phyloP scores from a whole-genome alignment of 2,888 invertebrate genomes.

The Volucella inanis region DNA sequence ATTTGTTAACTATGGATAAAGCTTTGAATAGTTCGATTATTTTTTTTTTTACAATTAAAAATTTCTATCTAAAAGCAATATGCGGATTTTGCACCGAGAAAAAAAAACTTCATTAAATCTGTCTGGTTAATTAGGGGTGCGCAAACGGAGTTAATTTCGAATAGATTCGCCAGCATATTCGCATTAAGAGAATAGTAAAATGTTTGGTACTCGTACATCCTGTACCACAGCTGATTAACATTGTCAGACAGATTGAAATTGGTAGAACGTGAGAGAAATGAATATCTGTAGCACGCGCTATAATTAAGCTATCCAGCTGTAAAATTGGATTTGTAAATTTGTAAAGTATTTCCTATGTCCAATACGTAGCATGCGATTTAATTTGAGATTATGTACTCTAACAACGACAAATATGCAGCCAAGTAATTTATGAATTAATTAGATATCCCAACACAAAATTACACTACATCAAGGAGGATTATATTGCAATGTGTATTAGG shows the following conservation, averaged over 20 bases:
- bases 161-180: conserved; percentile 49
- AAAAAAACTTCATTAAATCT: conserved; percentile 20
- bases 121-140: conserved; percentile 57
- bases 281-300: conserved; percentile 44
- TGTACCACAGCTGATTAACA: conserved; percentile 37
- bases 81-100: conserved; percentile 28
- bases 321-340: conserved; percentile 74
- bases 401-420: conserved; percentile 37
- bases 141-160: conserved; percentile 60
- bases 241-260: conserved; percentile 59
- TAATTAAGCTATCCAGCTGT: conserved; percentile 57
- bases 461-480: conserved; percentile 57
- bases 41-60: too few species aligned
- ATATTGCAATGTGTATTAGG: conserved; percentile 33
- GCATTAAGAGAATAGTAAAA: conserved; percentile 64
- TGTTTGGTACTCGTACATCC: conserved; percentile 33
- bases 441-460: conserved; percentile 60
- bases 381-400: conserved; percentile 65
- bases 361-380: conserved; percentile 55
- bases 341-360: conserved; percentile 60
- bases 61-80: conserved; percentile 5
- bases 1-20: too few species aligned
- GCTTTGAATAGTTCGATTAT: too few species aligned
- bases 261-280: conserved; percentile 42
- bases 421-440: conserved; percentile 70